Base-by-base conservation (phyloP, 64 coral and sea anemone genomes). In the Actinia equina region DNA sequence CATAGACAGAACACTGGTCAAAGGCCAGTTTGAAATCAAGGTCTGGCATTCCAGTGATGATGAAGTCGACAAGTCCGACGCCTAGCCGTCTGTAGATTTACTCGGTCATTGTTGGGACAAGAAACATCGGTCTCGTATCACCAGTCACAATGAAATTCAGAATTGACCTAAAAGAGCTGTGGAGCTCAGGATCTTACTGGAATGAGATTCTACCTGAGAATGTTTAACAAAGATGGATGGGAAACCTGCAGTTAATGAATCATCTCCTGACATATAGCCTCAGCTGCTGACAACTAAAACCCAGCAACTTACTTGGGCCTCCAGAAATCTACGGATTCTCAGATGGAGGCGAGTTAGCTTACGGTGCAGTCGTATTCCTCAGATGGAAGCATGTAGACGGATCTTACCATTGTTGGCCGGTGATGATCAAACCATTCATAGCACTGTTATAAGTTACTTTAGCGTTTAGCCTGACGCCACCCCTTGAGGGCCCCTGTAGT, bases 31-130 rank as follows among this genome's bases (percentile, higher is more conserved):
- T 43, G 43, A 89, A 18, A 89, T 83, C 13, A 89, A 89, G 13
- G 81, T 43, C 26, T 89, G 77, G 59, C 80, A 89, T 30, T 83
- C 58, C 11, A 83, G 52, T 22, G 81, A 63, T 44, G 25, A 67
- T 17, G 57, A 51, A 65, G 54, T 88, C 54, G 86, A 88, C 54
- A 51, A 79, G 74, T 76, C 86, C 6, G 57, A 77, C 4, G 86
- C 43, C 15, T 79, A 89, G 25, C 30, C 42, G 2, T 83, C 18
- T 41, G 81, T 79, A 67, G 88, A 89, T 54, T 79, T 91, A 10
- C 93, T 94, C 54, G 93, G 88, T 1, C 87, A 94, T 59, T 62
- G 69, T 20, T 93, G 87, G 87, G 59, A 93, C 46, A 94, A 91
- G 71, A 12, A 79, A n/a, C 15, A 44, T 89, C 46, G 87, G 77